Conservation (phyloP, 2,797 vertebrate species). For the Zalophus californianus region DNA sequence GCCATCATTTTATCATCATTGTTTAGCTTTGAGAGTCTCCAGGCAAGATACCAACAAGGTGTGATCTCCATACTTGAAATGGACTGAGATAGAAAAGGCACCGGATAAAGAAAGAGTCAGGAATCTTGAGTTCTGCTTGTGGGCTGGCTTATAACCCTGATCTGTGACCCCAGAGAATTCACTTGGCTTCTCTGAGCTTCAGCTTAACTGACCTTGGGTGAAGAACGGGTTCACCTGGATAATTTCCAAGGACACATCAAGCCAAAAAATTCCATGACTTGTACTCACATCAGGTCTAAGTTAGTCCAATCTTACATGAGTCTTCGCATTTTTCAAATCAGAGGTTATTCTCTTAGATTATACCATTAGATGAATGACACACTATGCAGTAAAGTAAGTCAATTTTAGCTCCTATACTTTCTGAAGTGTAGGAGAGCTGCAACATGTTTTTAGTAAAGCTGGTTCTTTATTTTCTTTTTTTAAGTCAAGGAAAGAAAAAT, state of each 20-base stretch:
- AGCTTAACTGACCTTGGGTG: background rate
- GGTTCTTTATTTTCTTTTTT: slow-evolving; percentile 69
- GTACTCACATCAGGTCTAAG: background rate
- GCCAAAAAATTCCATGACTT: background rate
- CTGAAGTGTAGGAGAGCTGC: slow-evolving; percentile 60
- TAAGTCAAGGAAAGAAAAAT: slow-evolving; percentile 78
- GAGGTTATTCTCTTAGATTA: slow-evolving; percentile 44
- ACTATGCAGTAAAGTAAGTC: slow-evolving; percentile 6
- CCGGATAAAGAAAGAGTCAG: background rate
- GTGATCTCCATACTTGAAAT: background rate
- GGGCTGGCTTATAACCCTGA: background rate
- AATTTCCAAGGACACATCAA: slow-evolving; percentile 21
- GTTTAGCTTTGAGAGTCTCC: background rate
- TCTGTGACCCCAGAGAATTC: background rate
- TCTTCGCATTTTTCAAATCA: slow-evolving; percentile 45
- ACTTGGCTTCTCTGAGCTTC: slow-evolving; percentile 32
- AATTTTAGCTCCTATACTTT: slow-evolving; percentile 61
- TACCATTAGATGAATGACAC: background rate
- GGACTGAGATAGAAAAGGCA: background rate
- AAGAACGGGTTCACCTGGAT: background rate
- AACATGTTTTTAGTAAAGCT: slow-evolving; percentile 68
- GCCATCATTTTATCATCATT: background rate
- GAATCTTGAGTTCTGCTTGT: background rate
- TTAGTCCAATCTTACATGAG: background rate
- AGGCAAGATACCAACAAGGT: background rate